Evolutionary conservation across 2,888 invertebrate species (phyloP), one percentile per base, ranked within the genome.

Genomic region (Podotricha telesiphe): DNA sequence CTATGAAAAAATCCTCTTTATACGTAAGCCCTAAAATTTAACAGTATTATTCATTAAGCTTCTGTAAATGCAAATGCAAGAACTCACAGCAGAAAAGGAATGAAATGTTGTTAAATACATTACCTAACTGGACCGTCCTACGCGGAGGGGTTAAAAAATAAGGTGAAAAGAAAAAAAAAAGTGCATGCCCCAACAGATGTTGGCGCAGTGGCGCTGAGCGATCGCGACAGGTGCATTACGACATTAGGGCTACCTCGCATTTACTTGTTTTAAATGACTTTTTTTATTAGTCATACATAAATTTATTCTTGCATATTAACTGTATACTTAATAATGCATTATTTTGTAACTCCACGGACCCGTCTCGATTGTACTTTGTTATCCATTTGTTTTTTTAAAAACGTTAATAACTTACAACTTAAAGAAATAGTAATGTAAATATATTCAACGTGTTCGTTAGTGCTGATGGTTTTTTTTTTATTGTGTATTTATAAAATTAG

Each of bases 101-200:
- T 64, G 20, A 28, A 51, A 59, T 62, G n/a, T 55, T 40, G 55
- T 77, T 79, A 82, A 82, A 83, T 78, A 74, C 65, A 68, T 70
- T 65, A 67, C 15, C 78, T 75, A 81, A 82, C 81, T 76, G 81
- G 77, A 76, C 78, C 75, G 78, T 75, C 82, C 82, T 77, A 78
- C 79, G 84, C 88, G 86, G 85, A 82, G 80, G 76, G 76, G 73
- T 65, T 79, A 78, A 78, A 79, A 79, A 75, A 75, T 73, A 75
- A 73, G 70, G 62, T 51, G 72, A 79, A 80, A 82, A 82, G 82
- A 80, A 79, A 78, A 81, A n/a, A n/a, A 86, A 85, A 85, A 86
- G 81, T 82, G 84, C 85, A 86, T 77, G 83, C 82, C 80, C 78
- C 83, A 84, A 85, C 90, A 89, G 89, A 89, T 89, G 91, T 85